Base-by-base conservation (phyloP, 2,797 vertebrate genomes). In the Typhlichthys eigenmanni region DNA sequence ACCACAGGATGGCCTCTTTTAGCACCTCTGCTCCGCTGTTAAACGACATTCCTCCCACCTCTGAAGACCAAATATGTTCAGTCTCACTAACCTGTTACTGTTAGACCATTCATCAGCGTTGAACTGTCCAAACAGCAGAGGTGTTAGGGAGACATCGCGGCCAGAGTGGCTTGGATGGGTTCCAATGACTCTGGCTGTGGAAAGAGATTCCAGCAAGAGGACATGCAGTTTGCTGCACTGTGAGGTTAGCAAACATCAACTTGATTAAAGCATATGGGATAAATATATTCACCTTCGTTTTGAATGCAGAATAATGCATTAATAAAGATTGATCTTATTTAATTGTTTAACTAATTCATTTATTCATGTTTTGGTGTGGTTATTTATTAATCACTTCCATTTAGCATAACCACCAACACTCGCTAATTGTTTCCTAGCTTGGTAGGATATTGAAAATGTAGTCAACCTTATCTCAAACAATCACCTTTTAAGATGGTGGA, bases 1-100 rank as follows among this genome's bases (percentile, higher is more conserved):
- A 24, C 55, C 68, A 58, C 55, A 69, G 57, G 63, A 13, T 14
- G 4, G 46, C 71, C 64, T 78, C 70, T 69, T 76, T 82, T 77
- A 76, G 79, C 87, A 85, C 79, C 77, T 85, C 76, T 7, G 70
- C 81, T 73, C 69, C 32, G 69, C 76, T 84, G 82, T 87, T 90
- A 88, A 92, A 92, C 87, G 81, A 87, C 83, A 87, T 88, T 89
- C 87, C 80, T 90, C 88, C 70, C 84, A 90, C 88, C 85, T 90
- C 71, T 53, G 43, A 81, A 81, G 82, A 80, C 85, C 85, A 84
- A 89, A 89, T 84, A 85, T 88, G 82, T 82, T 82, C 77, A 74
- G 68, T 92, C 80, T 9, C 88, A 90, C 82, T 56, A 70, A 80
- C 78, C 73, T 83, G 89, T 86, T 84, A 91, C 87, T 71, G 54